Evolutionary conservation across 2,888 invertebrate genomes (phyloP).

Genomic region (Xestia sexstrigata): DNA sequence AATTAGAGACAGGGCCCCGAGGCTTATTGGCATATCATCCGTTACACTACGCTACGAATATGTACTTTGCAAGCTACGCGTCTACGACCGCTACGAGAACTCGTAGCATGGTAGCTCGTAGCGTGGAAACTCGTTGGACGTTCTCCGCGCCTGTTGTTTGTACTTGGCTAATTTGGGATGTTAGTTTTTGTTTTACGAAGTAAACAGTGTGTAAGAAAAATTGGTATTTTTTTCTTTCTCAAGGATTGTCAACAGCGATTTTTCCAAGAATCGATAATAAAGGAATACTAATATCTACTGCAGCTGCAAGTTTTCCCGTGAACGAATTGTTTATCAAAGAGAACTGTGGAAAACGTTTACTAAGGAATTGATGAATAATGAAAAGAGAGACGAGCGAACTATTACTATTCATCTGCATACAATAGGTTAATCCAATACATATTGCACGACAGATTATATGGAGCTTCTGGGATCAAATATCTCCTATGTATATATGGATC

Average conservation of each 20-base stretch:
- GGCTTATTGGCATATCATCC: conserved; percentile 57
- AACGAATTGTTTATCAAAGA: conserved; percentile 36
- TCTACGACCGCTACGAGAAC: conserved; percentile 54
- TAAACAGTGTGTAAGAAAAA: neutral
- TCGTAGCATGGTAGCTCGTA: conserved; percentile 46
- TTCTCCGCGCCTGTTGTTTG: conserved; percentile 73
- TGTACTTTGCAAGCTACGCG: conserved; percentile 53
- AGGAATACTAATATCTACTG: conserved; percentile 2
- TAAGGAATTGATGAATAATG: conserved; percentile 46
- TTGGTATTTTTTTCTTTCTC: neutral
- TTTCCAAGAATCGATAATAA: conserved; percentile 19
- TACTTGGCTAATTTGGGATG: conserved; percentile 74
- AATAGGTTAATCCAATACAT: conserved; percentile 33
- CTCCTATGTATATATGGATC: neutral
- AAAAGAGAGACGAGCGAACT: conserved; percentile 24
- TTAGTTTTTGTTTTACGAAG: conserved; percentile 70
- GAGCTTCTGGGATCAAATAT: conserved; percentile 30
- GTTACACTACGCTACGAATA: conserved; percentile 47
- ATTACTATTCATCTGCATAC: conserved; percentile 46
- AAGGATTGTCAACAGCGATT: neutral
- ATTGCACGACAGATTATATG: conserved; percentile 28
- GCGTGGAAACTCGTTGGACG: conserved; percentile 57
- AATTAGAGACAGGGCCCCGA: conserved; percentile 54
- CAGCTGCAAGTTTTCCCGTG: conserved; percentile 24
- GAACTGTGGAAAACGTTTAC: conserved; percentile 33